Conservation (phyloP, 1,140 invertebrate genomes). For the Bombus waltoni region DNA sequence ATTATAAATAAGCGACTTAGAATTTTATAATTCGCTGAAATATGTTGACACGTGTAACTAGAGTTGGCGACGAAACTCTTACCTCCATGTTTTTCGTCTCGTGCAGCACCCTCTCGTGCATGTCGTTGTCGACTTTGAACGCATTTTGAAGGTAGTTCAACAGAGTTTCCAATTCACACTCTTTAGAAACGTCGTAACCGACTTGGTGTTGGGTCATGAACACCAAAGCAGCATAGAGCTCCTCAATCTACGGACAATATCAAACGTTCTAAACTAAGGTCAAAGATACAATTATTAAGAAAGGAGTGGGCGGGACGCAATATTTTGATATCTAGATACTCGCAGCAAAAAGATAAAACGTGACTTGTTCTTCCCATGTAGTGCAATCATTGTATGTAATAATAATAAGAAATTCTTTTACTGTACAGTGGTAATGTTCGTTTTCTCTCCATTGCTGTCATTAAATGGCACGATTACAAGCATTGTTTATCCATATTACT, state of each 20-base stretch:
- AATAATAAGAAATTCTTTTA: too few relatives aligned
- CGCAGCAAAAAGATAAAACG: too few relatives aligned
- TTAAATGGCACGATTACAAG: neutral
- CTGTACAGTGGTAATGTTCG: too few relatives aligned
- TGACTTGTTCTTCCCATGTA: too few relatives aligned
- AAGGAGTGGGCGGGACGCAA: fast-evolving
- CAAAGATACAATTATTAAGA: too few relatives aligned
- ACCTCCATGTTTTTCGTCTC: conserved; percentile 89
- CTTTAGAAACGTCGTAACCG: conserved; percentile 88
- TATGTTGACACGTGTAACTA: too few relatives aligned
- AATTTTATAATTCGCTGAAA: neutral
- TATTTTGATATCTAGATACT: too few relatives aligned
- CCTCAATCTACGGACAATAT: conserved; percentile 88
- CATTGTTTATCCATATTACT: neutral
- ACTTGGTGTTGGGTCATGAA: conserved; percentile 97
- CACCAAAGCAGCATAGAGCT: conserved; percentile 95
- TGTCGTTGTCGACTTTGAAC: conserved; percentile 91
- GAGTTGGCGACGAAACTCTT: neutral
- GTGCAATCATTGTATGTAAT: too few relatives aligned
- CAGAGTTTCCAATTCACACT: conserved; percentile 87
- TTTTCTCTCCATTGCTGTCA: too few relatives aligned
- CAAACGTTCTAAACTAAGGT: too few relatives aligned
- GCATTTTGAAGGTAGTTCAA: conserved; percentile 94
- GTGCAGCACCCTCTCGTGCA: conserved; percentile 87
- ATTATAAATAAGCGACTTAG: conserved; percentile 4